phyloP scores from a whole-genome alignment of 2,113 vertebrate genomes.

The Apus apus region DNA sequence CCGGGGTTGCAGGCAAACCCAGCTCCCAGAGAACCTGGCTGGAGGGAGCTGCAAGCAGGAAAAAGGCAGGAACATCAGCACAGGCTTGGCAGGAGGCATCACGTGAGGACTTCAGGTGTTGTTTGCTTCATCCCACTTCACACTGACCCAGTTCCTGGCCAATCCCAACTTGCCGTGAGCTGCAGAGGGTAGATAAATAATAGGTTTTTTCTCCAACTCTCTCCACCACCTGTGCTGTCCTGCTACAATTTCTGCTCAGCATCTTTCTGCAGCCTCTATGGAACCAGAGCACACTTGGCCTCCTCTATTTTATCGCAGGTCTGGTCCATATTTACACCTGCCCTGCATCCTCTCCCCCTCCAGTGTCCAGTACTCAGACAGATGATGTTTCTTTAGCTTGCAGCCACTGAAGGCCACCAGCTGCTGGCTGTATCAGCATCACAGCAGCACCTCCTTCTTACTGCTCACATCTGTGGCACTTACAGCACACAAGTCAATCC shows the following conservation, averaged over 20 bases:
- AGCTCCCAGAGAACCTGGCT: not conserved
- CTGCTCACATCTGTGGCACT: not conserved
- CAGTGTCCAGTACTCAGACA: not conserved
- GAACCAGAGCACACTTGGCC: not conserved
- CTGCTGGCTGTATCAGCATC: not conserved
- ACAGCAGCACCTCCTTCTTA: not conserved
- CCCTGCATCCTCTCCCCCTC: not conserved
- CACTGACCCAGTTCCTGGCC: constrained; percentile 30
- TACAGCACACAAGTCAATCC: not conserved
- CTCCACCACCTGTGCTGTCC: not conserved
- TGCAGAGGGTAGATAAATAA: not conserved
- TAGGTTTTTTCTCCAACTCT: not conserved
- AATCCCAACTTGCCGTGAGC: not conserved
- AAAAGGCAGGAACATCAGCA: rapidly evolving
- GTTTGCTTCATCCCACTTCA: not conserved
- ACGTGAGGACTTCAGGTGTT: not conserved
- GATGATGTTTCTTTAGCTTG: not conserved
- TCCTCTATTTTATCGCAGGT: not conserved
- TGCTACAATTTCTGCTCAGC: not conserved
- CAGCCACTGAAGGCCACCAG: not conserved
- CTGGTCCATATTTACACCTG: not conserved
- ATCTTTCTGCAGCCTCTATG: not conserved
- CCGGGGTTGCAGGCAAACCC: not conserved
- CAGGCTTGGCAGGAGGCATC: rapidly evolving
- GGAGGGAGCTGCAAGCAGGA: not conserved